phyloP scores from a whole-genome alignment of 2,797 vertebrate species.

The Myripristis murdjan region DNA sequence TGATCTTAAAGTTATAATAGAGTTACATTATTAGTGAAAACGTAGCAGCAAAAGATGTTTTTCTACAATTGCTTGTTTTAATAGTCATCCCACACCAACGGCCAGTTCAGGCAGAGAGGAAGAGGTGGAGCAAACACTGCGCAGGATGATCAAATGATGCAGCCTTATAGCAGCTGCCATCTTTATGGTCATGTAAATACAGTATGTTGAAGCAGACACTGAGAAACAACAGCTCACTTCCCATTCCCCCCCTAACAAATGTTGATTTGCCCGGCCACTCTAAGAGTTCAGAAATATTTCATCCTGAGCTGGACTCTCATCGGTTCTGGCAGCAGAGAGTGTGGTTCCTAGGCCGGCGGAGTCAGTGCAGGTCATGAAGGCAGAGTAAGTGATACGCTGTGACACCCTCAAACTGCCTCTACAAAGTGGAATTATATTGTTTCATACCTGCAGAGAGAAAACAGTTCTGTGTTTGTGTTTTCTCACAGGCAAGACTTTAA shows the following conservation, averaged over 20 bases:
- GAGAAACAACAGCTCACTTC: not conserved
- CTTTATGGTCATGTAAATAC: not conserved
- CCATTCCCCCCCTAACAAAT: constrained; percentile 6
- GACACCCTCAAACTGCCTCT: constrained; percentile 39
- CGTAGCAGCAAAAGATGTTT: constrained; percentile 14
- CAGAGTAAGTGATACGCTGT: constrained; percentile 41
- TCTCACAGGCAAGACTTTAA: constrained; percentile 25
- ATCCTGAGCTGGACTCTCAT: constrained; percentile 25
- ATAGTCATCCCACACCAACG: not conserved
- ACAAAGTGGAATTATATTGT: constrained; percentile 23
- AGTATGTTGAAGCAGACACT: constrained; percentile 1
- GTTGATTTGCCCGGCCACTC: not conserved
- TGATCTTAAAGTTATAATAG: constrained; percentile 57
- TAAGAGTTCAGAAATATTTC: constrained; percentile 36
- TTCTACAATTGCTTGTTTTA: not conserved
- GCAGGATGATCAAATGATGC: not conserved
- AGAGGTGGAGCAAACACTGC: constrained; percentile 26
- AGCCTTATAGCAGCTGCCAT: not conserved
- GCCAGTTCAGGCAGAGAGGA: constrained; percentile 22
- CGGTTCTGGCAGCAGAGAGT: constrained; percentile 21
- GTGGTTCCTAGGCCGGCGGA: constrained; percentile 31
- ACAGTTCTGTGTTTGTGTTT: constrained; percentile 56
- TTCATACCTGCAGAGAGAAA: constrained; percentile 37
- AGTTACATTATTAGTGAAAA: constrained; percentile 61
- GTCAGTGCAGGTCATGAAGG: constrained; percentile 42